phyloP scores from a whole-genome alignment of 2,113 vertebrate genomes.

The Mesembrinibis cayennensis region DNA sequence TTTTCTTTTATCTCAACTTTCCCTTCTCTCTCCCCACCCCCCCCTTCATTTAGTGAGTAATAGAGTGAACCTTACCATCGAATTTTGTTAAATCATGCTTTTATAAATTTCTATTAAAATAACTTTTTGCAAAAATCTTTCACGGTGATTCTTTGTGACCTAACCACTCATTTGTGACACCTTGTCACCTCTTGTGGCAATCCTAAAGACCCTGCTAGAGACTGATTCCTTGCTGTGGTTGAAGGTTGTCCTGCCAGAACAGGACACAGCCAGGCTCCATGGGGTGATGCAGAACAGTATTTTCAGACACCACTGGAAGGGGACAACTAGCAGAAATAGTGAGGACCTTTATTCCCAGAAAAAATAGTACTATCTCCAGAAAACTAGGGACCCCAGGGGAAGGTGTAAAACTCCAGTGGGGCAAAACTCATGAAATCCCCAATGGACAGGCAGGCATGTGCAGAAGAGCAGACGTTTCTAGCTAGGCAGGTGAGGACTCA shows the following conservation, averaged over 20 bases:
- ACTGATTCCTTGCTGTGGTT: not conserved
- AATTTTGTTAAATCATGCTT: no score
- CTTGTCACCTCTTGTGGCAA: not conserved
- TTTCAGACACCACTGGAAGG: not conserved
- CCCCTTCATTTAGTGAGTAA: no score
- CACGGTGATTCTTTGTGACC: no score
- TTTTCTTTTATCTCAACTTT: no score
- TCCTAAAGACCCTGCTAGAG: not conserved
- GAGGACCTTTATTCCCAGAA: not conserved
- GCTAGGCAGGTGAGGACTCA: not conserved
- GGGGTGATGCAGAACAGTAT: not conserved
- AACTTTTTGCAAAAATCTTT: no score
- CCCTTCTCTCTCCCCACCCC: no score
- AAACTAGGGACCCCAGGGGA: not conserved
- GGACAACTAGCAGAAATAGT: not conserved
- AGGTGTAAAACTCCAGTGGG: not conserved
- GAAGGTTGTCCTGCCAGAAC: not conserved
- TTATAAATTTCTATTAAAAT: no score
- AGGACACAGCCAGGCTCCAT: not conserved
- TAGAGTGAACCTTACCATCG: no score
- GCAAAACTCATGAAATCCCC: not conserved
- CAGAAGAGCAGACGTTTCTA: not conserved
- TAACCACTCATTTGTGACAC: not conserved
- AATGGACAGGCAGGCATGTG: not conserved
- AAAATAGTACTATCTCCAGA: not conserved